Base-by-base conservation (phyloP, 2,888 invertebrate genomes). In the Leucoptera coffeella region DNA sequence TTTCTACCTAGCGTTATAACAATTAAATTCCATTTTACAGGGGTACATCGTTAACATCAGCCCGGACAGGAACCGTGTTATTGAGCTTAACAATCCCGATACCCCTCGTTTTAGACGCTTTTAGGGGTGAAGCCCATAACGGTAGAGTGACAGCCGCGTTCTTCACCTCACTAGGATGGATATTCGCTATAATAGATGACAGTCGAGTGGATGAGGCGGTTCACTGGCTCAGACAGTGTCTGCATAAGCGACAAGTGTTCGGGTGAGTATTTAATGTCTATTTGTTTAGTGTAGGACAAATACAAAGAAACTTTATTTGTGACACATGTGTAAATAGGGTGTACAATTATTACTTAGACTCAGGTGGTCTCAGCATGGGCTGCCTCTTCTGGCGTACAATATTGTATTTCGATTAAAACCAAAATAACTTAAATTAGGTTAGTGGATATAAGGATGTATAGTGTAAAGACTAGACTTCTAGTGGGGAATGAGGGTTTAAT, bases 11-110 rank as follows among this genome's bases (percentile, higher is more conserved):
- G n/a, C n/a, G n/a, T n/a, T 24, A 3, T 13, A 22, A 9, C 11
- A 22, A 9, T 22, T 8, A 22, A 7, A 7, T 22, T n/a, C 4
- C 5, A 13, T 10, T 10, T 15, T 8, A n/a, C 59, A 93, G 93
- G 90, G 96, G 93, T 26, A 87, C 91, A 42, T 92, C 94, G 41
- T 67, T 96, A 40, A 96, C 96, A 11, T 94, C 94, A 9, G 84
- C 91, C 1, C 73, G 90, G 25, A 84, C 91, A 40, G 95, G 91
- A 14, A 92, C 91, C 2, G 57, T 92, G 41, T 80, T 91, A 30
- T 77, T 94, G 35, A 86, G 87, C 37, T 67, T 95, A 40, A 86
- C 85, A 34, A 85, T 91, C 52, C 96, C 96, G 28, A 75, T 96
- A 61, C 83, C 91, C 17, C 86, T 92, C 78, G 61, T 87, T 38